A percentile compares a stretch with the other conserved stretches of the same genome.
Evolutionary conservation across 2,888 invertebrate species (phyloP).

Genomic region (Apamea monoglypha): DNA sequence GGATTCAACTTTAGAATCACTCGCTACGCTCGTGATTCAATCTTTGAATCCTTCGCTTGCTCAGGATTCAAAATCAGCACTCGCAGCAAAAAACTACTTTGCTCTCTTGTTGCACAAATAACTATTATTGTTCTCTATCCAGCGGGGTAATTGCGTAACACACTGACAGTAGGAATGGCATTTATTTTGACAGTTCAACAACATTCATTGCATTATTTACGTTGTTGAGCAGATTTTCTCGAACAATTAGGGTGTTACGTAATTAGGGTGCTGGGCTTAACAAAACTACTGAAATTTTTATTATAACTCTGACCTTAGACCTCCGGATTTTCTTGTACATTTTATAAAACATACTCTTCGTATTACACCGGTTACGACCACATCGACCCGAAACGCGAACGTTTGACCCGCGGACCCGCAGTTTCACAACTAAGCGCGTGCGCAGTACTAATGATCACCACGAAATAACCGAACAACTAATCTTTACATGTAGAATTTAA

Average conservation of each 20-base stretch:
- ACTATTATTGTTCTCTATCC: background rate
- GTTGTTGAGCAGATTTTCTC: background rate
- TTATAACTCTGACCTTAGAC: slow-evolving; percentile 34
- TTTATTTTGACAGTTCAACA: background rate
- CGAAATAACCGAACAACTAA: slow-evolving; percentile 18
- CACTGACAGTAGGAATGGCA: background rate
- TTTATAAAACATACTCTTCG: background rate
- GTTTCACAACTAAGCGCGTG: slow-evolving; percentile 38
- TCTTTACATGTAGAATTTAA: slow-evolving; percentile 37
- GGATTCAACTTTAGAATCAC: too few relatives aligned
- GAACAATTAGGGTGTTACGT: background rate
- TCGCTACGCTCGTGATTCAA: too few relatives aligned
- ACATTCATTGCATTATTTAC: background rate
- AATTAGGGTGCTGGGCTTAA: background rate
- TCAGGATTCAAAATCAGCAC: too few relatives aligned
- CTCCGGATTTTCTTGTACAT: background rate
- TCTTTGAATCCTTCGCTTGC: too few relatives aligned
- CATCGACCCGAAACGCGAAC: slow-evolving; percentile 22
- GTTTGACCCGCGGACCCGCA: slow-evolving; percentile 42
- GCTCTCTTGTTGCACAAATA: too few relatives aligned
- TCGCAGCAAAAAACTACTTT: too few relatives aligned
- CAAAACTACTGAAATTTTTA: background rate
- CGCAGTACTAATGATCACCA: slow-evolving; percentile 27
- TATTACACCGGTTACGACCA: slow-evolving; percentile 11
- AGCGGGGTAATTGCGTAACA: background rate